Conservation (phyloP, 2,113 vertebrate genomes). For the Corvus moneduloides region DNA sequence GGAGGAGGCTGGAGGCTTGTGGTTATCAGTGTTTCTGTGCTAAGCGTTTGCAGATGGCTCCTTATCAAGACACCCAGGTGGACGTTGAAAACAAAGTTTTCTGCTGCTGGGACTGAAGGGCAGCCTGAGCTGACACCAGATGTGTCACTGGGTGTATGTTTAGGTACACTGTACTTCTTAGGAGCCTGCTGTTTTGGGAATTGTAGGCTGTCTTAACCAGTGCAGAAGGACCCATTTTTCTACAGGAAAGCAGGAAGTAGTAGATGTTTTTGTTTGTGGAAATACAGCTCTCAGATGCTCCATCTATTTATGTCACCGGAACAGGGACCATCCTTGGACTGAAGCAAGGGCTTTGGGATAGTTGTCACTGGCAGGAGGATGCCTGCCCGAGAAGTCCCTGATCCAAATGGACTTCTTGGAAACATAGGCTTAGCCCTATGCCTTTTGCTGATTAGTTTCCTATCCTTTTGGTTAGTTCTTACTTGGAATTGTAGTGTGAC, state of each 20-base stretch:
- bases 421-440: background rate
- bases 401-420: background rate
- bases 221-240: fast-evolving
- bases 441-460: background rate
- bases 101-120: background rate
- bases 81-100: background rate
- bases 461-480: background rate
- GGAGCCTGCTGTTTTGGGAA: background rate
- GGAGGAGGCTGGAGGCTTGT: background rate
- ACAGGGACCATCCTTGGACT: background rate
- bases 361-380: background rate
- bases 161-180: background rate
- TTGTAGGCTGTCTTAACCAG: background rate
- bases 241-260: background rate
- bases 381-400: background rate
- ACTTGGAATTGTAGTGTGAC: background rate
- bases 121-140: background rate
- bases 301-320: background rate
- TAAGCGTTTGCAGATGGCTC: background rate
- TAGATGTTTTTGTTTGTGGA: conserved; percentile 22
- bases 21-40: background rate
- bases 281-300: background rate
- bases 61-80: background rate
- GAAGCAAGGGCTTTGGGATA: background rate
- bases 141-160: background rate